phyloP scores from a whole-genome alignment of 2,113 vertebrate species.

The Platichthys stellatus region DNA sequence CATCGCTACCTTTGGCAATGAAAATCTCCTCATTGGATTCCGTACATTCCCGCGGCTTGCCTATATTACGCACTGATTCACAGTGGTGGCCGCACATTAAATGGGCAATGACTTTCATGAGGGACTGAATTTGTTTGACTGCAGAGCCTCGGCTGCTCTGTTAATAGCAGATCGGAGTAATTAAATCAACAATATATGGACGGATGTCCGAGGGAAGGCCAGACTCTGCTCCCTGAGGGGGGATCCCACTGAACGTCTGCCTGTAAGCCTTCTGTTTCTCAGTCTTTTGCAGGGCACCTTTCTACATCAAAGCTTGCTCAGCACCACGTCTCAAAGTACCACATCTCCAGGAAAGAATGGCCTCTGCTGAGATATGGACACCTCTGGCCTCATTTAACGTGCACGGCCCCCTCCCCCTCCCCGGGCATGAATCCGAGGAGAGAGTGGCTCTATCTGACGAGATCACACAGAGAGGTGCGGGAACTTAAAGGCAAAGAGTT shows the following conservation, averaged over 20 bases:
- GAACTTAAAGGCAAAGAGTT: constrained; percentile 82
- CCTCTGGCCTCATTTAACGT: constrained; percentile 81
- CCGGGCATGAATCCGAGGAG: constrained; percentile 70
- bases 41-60: constrained; percentile 45
- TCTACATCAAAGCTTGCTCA: constrained; percentile 80
- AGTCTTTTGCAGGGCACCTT: constrained; percentile 74
- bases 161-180: constrained; percentile 55
- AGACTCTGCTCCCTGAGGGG: constrained; percentile 69
- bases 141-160: constrained; percentile 31
- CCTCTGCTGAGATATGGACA: constrained; percentile 80
- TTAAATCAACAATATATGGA: constrained; percentile 71
- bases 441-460: constrained; percentile 75
- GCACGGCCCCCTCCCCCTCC: constrained; percentile 65
- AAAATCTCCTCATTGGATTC: constrained; percentile 42
- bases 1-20: constrained; percentile 55
- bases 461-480: constrained; percentile 80
- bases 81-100: constrained; percentile 58
- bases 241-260: constrained; percentile 66
- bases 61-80: constrained; percentile 49
- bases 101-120: constrained; percentile 49
- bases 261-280: constrained; percentile 73
- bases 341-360: constrained; percentile 82
- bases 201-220: constrained; percentile 61
- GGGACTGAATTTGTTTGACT: constrained; percentile 40
- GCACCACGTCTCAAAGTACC: constrained; percentile 75